phyloP scores from a whole-genome alignment of 2,113 vertebrate genomes.

The Athene noctua region DNA sequence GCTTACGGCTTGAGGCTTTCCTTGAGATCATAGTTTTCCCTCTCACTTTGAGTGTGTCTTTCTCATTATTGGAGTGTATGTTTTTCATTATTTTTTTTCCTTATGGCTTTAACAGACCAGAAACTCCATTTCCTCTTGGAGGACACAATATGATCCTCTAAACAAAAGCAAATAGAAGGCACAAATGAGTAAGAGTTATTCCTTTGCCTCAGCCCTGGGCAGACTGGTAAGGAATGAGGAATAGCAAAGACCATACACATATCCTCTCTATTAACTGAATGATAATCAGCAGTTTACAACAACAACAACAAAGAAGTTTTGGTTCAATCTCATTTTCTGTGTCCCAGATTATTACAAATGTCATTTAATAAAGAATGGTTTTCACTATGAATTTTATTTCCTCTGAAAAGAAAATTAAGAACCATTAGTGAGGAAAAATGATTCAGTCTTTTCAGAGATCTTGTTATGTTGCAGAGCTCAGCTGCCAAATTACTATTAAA shows the following conservation, averaged over 20 bases:
- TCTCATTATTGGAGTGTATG: background rate
- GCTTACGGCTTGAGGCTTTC: background rate
- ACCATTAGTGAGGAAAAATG: background rate
- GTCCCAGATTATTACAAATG: background rate
- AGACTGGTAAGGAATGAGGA: background rate
- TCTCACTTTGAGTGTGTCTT: background rate
- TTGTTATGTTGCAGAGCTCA: constrained; percentile 6
- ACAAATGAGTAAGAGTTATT: background rate
- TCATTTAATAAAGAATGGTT: constrained; percentile 27
- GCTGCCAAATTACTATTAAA: constrained; percentile 7
- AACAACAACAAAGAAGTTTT: background rate
- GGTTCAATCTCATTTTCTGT: background rate
- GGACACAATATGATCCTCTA: background rate
- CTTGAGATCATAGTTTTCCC: background rate
- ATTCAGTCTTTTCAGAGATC: constrained; percentile 5
- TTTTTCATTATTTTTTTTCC: background rate
- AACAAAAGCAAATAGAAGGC: background rate
- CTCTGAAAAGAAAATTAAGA: constrained; percentile 28
- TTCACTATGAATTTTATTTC: constrained; percentile 32
- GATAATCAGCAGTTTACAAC: background rate
- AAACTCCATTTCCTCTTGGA: background rate
- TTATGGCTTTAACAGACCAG: background rate
- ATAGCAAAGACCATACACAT: background rate
- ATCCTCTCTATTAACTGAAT: background rate
- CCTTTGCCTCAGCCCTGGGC: background rate